phyloP scores from a whole-genome alignment of 2,888 invertebrate species.

The Calliscelio sp. region DNA sequence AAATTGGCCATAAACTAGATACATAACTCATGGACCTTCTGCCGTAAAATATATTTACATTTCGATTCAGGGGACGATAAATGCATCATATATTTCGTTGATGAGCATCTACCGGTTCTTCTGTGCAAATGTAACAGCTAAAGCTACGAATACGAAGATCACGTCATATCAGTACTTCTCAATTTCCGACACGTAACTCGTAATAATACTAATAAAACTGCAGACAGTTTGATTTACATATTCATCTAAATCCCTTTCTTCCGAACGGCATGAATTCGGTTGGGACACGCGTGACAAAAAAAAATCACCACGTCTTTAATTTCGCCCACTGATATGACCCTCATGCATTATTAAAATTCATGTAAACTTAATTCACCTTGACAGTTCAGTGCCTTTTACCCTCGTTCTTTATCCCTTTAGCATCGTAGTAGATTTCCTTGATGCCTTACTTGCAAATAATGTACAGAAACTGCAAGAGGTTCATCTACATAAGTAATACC shows the following conservation, averaged over 20 bases:
- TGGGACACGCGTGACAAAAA: constrained; percentile 34
- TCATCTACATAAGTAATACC: constrained; percentile 86
- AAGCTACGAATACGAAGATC: constrained; percentile 59
- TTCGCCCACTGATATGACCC: constrained; percentile 52
- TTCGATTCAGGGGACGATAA: constrained; percentile 84
- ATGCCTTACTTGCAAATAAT: constrained; percentile 77
- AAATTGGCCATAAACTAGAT: constrained; percentile 84
- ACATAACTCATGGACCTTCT: constrained; percentile 75
- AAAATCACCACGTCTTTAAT: constrained; percentile 43
- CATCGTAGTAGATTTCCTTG: constrained; percentile 65
- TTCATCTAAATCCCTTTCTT: constrained; percentile 48
- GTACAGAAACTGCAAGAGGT: constrained; percentile 84
- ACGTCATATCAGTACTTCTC: constrained; percentile 55
- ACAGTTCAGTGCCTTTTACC: constrained; percentile 84
- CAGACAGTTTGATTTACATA: constrained; percentile 62
- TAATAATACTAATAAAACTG: constrained; percentile 65
- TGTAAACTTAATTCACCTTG: constrained; percentile 77
- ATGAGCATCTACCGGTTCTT: constrained; percentile 68
- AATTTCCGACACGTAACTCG: constrained; percentile 69
- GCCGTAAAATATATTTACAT: constrained; percentile 83
- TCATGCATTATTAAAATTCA: constrained; percentile 64
- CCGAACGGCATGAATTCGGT: constrained; percentile 22
- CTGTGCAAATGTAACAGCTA: constrained; percentile 55
- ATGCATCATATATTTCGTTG: constrained; percentile 81
- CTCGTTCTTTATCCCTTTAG: constrained; percentile 74